Conservation (phyloP, 1,140 invertebrate genomes). For the Caenorhabditis elegans region WBcel235 BX284606.5:2743001-2743500, state of each 20-base stretch:
- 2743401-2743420: slow-evolving; percentile 11
- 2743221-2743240: too few species aligned
- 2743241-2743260: too few species aligned
- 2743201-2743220: not conserved
- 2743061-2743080: too few species aligned
- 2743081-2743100: too few species aligned
- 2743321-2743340: not conserved
- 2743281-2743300: not conserved
- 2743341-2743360: not conserved
- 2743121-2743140: not conserved
- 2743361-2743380: not conserved
- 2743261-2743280: too few species aligned
- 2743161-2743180: too few species aligned
- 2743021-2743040: too few species aligned
- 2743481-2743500: not conserved
- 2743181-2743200: slow-evolving; percentile 10
- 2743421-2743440: not conserved
- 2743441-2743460: not conserved
- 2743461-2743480: not conserved
- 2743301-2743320: not conserved
- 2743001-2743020: too few species aligned
- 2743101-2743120: too few species aligned
- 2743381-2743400: not conserved
- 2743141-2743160: not conserved
- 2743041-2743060: too few species aligned